These are phyloP conservation scores for Ellobius talpinus DNA, from an alignment of 2,113 vertebrate genomes.

Conservation along the genomic window DNA sequence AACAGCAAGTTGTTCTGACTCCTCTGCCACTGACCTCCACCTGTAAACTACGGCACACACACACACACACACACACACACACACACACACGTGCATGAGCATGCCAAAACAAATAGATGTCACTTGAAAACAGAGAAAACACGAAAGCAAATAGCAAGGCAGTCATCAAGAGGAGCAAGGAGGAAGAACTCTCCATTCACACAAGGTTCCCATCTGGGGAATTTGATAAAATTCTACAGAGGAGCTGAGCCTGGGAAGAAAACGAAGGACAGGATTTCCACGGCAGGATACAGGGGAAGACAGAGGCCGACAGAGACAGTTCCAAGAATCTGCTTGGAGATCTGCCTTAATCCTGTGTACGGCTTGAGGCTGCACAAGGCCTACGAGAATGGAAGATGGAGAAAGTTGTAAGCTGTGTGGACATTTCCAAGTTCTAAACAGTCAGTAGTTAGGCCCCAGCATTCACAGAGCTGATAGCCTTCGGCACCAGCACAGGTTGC, in stretches of 20 bases:
- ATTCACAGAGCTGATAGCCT: background rate
- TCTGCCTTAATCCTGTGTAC: background rate
- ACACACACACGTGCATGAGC: no score
- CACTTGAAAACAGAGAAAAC: background rate
- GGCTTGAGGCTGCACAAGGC: background rate
- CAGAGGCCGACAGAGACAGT: background rate
- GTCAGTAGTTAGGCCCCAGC: background rate
- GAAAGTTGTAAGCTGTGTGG: background rate
- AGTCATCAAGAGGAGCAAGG: background rate
- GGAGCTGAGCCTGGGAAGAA: background rate
- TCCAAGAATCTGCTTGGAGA: background rate
- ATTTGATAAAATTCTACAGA: background rate
- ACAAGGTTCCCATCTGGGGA: background rate
- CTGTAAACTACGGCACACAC: background rate
- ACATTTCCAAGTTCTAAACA: background rate
- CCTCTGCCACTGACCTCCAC: no score
- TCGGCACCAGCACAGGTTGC: background rate
- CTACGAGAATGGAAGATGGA: background rate
- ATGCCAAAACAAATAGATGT: background rate
- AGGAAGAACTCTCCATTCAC: background rate
- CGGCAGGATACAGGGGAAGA: background rate
- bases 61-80: no score
- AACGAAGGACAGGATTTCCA: background rate
- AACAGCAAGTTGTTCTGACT: background rate
- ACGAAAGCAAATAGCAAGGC: background rate